Evolutionary conservation across 1,140 invertebrate species (phyloP).

Genomic region (Drosophila pseudoobscura): DNA sequence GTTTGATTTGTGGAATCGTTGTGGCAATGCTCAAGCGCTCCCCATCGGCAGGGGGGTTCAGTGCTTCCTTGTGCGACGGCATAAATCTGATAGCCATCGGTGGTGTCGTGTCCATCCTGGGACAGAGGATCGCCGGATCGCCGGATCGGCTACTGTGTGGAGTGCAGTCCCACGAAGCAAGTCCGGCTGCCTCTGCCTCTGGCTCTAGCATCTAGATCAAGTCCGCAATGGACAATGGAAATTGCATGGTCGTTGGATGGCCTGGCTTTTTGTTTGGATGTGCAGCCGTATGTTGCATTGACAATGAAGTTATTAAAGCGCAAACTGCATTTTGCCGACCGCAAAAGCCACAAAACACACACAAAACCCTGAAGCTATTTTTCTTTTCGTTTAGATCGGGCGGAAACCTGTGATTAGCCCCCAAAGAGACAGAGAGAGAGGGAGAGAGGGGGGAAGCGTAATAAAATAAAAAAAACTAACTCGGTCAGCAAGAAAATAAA

Average conservation of each 20-base stretch:
- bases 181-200: neutral
- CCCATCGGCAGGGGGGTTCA: conserved; percentile 8
- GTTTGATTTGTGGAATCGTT: conserved; percentile 72
- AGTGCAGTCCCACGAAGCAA: neutral
- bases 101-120: conserved; percentile 13
- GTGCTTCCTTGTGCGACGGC: conserved; percentile 27
- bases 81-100: conserved; percentile 52
- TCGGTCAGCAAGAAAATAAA: conserved; percentile 15
- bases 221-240: conserved; percentile 48
- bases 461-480: conserved; percentile 34
- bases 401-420: conserved; percentile 65
- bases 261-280: conserved; percentile 48
- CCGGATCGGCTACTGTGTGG: conserved; percentile 41
- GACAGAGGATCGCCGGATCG: neutral
- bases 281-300: conserved; percentile 67
- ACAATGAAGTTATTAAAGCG: conserved; percentile 81
- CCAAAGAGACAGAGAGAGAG: neutral
- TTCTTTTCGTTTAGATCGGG: conserved; percentile 29
- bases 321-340: conserved; percentile 49
- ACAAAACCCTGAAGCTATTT: conserved; percentile 43
- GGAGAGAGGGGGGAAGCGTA: neutral
- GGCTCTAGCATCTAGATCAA: conserved; percentile 49
- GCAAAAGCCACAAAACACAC: conserved; percentile 39
- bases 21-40: conserved; percentile 3
- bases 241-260: conserved; percentile 19